These are phyloP conservation scores for Drosophila punjabiensis DNA, from an alignment of 1,140 invertebrate species.

Conservation along the genomic window DNA sequence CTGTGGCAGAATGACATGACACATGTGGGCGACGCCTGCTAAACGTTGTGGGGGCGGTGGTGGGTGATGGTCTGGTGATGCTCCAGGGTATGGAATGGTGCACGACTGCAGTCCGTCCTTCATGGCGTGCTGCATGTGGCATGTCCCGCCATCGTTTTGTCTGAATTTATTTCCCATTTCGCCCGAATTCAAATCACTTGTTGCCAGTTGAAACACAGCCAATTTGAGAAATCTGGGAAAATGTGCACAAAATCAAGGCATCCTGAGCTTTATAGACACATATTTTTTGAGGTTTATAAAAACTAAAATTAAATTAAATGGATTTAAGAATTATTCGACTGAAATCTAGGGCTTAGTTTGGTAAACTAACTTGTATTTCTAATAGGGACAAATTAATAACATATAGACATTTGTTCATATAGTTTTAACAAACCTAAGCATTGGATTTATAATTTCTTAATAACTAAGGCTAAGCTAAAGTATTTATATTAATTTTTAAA, in stretches of 20 bases:
- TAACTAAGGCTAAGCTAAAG: too few species aligned
- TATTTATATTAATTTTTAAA: too few species aligned
- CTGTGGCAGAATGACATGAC: slow-evolving; percentile 48
- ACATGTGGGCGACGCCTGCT: slow-evolving; percentile 54
- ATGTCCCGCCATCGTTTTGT: slow-evolving; percentile 55
- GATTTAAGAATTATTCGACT: neutral
- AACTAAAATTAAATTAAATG: neutral
- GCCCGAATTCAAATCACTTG: slow-evolving; percentile 54
- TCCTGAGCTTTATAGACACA: neutral
- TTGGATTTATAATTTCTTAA: neutral
- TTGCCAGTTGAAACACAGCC: slow-evolving; percentile 42
- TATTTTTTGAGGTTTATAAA: neutral
- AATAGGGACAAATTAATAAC: neutral
- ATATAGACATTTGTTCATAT: neutral
- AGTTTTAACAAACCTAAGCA: too few species aligned
- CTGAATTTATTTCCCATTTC: slow-evolving; percentile 46
- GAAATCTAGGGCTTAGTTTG: neutral
- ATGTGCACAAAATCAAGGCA: slow-evolving; percentile 10
- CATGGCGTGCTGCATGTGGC: slow-evolving; percentile 47
- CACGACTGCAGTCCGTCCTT: slow-evolving; percentile 27
- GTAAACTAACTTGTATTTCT: neutral
- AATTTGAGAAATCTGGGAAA: slow-evolving; percentile 6
- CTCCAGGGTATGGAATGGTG: neutral
- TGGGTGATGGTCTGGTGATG: neutral
- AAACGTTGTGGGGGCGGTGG: slow-evolving; percentile 38